These are phyloP conservation scores for Pemphigus obesinymphae DNA, from an alignment of 1,140 invertebrate genomes.

Conservation along the genomic window DNA sequence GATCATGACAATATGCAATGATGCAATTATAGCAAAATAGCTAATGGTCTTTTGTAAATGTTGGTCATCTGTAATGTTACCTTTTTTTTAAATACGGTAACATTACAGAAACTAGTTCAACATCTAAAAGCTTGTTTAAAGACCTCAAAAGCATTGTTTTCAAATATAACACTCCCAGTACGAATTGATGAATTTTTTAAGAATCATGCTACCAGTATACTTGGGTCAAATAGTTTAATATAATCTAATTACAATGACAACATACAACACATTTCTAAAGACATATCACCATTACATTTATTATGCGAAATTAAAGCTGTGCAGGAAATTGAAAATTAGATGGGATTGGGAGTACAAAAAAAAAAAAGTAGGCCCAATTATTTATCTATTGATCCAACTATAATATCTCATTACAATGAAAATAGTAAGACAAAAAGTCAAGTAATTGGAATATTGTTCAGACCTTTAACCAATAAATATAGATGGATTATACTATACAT, in stretches of 20 bases:
- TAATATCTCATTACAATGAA: not conserved
- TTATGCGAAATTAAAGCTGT: too few relatives aligned
- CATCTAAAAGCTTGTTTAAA: not conserved
- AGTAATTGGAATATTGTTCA: not conserved
- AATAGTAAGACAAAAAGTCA: not conserved
- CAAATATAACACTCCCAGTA: not conserved
- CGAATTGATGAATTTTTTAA: not conserved
- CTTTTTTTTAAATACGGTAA: not conserved
- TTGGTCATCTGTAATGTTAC: not conserved
- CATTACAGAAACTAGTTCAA: not conserved
- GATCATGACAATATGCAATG: not conserved
- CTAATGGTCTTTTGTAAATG: not conserved
- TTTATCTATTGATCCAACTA: not conserved
- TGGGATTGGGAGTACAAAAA: not conserved
- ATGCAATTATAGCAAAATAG: not conserved
- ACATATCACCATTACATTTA: too few relatives aligned
- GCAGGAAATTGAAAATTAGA: not conserved
- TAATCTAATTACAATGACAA: too few relatives aligned
- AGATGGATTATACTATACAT: not conserved
- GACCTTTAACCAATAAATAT: not conserved
- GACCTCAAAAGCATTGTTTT: not conserved
- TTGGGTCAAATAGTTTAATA: too few relatives aligned
- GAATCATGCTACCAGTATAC: not conserved
- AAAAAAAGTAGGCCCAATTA: not conserved
- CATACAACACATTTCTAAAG: too few relatives aligned